Evolutionary conservation across 2,888 invertebrate species (phyloP).

Genomic region (Ischnura elegans): DNA sequence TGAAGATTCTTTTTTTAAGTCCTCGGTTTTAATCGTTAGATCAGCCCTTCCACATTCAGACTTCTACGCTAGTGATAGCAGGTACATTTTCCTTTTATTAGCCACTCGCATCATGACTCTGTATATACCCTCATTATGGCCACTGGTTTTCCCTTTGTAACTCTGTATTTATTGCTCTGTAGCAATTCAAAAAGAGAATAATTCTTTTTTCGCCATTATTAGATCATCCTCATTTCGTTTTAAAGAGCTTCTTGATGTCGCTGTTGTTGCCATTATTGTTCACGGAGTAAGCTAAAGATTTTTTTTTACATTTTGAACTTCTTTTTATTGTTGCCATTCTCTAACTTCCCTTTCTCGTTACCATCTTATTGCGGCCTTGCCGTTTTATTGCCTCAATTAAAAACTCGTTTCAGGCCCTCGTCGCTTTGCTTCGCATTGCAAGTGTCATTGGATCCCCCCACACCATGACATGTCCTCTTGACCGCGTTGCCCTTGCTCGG

Average conservation of each 20-base stretch:
- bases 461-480: not conserved
- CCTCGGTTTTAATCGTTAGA: no score
- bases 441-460: not conserved
- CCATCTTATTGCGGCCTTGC: not conserved
- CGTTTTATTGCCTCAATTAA: conserved; percentile 16
- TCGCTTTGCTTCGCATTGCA: not conserved
- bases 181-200: no score
- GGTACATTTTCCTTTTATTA: no score
- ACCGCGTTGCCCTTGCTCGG: not conserved
- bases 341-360: not conserved
- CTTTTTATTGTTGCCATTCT: not conserved
- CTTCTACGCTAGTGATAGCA: no score
- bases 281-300: not conserved
- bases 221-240: not conserved
- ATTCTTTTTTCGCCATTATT: not conserved
- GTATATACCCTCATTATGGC: no score
- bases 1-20: no score
- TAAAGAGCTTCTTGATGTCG: not conserved
- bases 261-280: not conserved
- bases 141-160: no score
- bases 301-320: not conserved
- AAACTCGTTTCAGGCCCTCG: conserved; percentile 11
- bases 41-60: no score
- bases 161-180: no score
- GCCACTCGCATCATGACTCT: no score